Percentiles rank a stretch among this genome's conserved stretches.
Conservation (phyloP, 2,113 vertebrate species). For the Dicrurus megarhynchus region DNA sequence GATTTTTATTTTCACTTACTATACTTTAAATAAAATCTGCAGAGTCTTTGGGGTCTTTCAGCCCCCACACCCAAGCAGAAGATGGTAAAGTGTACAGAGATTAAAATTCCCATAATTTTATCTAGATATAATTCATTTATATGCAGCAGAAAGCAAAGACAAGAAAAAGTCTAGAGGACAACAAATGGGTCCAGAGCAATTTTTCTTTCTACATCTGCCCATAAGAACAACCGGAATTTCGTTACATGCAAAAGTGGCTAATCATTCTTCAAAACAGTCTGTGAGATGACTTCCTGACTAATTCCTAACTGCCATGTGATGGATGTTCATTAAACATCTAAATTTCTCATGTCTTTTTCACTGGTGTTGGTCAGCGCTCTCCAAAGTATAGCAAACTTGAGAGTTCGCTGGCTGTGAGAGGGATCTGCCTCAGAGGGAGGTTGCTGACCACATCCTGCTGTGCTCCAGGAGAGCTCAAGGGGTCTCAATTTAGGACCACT, state of each 20-base stretch:
- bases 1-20: background rate
- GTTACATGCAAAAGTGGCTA: background rate
- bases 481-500: background rate
- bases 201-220: background rate
- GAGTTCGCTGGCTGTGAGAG: background rate
- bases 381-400: too few species aligned
- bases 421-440: too few species aligned
- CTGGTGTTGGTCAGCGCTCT: background rate
- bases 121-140: background rate
- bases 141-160: background rate
- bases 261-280: background rate
- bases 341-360: background rate
- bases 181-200: background rate
- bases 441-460: rapidly evolving
- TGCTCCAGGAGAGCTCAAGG: rapidly evolving
- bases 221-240: background rate
- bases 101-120: background rate
- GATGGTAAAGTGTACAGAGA: background rate
- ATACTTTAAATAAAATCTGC: background rate
- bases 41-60: background rate
- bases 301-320: background rate
- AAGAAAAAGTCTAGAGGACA: background rate
- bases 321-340: background rate
- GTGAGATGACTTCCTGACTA: background rate
- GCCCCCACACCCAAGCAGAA: background rate